Evolutionary conservation across 2,888 invertebrate genomes (phyloP).

Genomic region (Agrilus cyanescens): DNA sequence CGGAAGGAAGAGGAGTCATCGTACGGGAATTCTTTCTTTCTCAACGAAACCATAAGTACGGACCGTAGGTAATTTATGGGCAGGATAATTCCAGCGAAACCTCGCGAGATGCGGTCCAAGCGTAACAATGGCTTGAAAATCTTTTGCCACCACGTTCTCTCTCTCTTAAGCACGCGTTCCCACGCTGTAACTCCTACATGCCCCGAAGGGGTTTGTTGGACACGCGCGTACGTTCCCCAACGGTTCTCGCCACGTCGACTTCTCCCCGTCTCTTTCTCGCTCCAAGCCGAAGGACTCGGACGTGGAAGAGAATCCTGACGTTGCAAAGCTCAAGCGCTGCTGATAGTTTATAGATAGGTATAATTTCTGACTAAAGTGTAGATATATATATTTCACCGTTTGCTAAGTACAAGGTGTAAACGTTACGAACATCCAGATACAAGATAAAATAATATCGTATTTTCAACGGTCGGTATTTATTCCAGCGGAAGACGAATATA

Average conservation of each 20-base stretch:
- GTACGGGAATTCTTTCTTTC: too few relatives aligned
- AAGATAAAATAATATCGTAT: slow-evolving; percentile 10
- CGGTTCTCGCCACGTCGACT: slow-evolving; percentile 13
- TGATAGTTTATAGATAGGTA: slow-evolving; percentile 20
- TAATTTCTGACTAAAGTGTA: slow-evolving; percentile 17
- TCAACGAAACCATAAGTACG: too few relatives aligned
- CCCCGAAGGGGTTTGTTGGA: slow-evolving; percentile 33
- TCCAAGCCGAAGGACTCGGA: slow-evolving; percentile 1
- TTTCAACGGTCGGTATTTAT: too few relatives aligned
- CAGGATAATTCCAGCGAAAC: too few relatives aligned
- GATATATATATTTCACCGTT: slow-evolving; percentile 19
- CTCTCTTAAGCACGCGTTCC: slow-evolving; percentile 19
- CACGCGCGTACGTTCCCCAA: slow-evolving; percentile 25
- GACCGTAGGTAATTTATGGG: too few relatives aligned
- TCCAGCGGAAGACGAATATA: too few relatives aligned
- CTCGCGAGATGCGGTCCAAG: too few relatives aligned
- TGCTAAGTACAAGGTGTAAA: slow-evolving; percentile 21
- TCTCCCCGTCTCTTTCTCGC: slow-evolving; percentile 5
- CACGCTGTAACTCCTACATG: slow-evolving; percentile 28
- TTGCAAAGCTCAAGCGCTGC: slow-evolving; percentile 6
- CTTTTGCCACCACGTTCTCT: slow-evolving; percentile 13
- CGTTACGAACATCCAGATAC: slow-evolving; percentile 20
- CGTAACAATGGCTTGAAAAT: slow-evolving; percentile 9
- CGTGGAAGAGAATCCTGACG: slow-evolving; percentile 8
- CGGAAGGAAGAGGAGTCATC: too few relatives aligned